Base-by-base conservation (phyloP, 2,797 vertebrate genomes). In the Peromyscus aztecus region DNA sequence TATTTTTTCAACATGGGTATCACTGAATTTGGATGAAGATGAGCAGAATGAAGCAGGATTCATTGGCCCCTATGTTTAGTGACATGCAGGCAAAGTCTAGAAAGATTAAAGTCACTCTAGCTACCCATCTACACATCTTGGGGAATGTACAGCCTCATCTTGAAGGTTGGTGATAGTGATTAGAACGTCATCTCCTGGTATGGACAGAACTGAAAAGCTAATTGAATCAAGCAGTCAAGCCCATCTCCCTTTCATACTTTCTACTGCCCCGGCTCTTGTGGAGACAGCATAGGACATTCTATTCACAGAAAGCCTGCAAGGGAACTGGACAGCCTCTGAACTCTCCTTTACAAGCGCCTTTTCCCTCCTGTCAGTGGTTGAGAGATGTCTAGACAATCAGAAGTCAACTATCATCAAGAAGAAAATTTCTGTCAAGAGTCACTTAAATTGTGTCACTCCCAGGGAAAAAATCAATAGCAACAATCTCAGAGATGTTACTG, bases 381-480 rank as follows among this genome's bases (percentile, higher is more conserved):
- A 65, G 80, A 93, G 71, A 96, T 90, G 71, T 84, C 92, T 63
- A 89, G 80, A 76, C 85, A 97, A 95, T 98, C 92, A 97, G 97
- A 94, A 96, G 83, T 94, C 71, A 4, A 92, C 89, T 91, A 81
- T 96, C 92, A 98, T 95, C 94, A 94, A 93, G 86, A 92, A 96
- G 94, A 97, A 97, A 96, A 96, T 89, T 94, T 90, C 86, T 94
- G 76, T 91, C 94, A 94, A 94, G 94, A 96, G 89, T 88, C 92
- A 91, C 96, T 96, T 96, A 98, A 98, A 95, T 86, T 92, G 57
- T 94, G 85, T 92, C 97, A 96, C 61, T 94, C 92, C 85, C 61
- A 37, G 93, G 37, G 89, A 91, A 96, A 67, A 96, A 97, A 95
- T 96, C 97, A 27, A 96, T 91, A 97, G 27, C 94, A 96, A 97